These are phyloP conservation scores for Aramus guarauna DNA, from an alignment of 2,113 vertebrate genomes.

Conservation along the genomic window DNA sequence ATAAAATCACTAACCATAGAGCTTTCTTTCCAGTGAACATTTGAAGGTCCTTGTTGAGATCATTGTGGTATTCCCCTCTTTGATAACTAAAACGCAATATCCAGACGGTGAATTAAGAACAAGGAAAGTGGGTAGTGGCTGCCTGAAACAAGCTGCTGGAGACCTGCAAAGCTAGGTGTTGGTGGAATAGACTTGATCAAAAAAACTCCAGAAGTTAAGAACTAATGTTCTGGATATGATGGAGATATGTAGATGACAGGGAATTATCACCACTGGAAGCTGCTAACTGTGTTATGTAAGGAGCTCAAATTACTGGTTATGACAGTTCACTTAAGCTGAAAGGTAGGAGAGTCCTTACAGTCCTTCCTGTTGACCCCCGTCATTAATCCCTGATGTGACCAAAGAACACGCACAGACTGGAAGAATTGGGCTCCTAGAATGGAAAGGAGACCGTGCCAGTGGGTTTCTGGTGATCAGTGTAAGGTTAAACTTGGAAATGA, in stretches of 20 bases:
- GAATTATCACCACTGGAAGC: neutral
- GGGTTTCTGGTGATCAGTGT: neutral
- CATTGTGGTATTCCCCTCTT: neutral
- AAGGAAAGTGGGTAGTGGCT: neutral
- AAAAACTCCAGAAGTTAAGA: neutral
- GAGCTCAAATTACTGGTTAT: neutral
- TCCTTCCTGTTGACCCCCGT: neutral
- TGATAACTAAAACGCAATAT: neutral
- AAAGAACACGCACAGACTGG: neutral
- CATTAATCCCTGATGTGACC: neutral
- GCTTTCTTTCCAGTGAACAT: neutral
- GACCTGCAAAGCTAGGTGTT: neutral
- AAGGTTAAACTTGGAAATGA: neutral
- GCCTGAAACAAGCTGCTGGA: neutral
- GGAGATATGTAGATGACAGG: neutral
- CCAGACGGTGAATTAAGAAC: neutral
- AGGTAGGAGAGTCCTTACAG: neutral
- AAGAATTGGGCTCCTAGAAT: neutral
- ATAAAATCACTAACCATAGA: neutral
- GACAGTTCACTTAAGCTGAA: neutral
- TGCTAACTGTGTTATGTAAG: neutral
- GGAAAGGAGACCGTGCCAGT: neutral
- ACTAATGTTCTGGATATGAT: neutral
- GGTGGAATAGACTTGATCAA: neutral
- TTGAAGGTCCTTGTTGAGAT: neutral